Evolutionary conservation across 2,113 vertebrate species (phyloP).

Genomic region (Hypocryptadius cinnamomeus): DNA sequence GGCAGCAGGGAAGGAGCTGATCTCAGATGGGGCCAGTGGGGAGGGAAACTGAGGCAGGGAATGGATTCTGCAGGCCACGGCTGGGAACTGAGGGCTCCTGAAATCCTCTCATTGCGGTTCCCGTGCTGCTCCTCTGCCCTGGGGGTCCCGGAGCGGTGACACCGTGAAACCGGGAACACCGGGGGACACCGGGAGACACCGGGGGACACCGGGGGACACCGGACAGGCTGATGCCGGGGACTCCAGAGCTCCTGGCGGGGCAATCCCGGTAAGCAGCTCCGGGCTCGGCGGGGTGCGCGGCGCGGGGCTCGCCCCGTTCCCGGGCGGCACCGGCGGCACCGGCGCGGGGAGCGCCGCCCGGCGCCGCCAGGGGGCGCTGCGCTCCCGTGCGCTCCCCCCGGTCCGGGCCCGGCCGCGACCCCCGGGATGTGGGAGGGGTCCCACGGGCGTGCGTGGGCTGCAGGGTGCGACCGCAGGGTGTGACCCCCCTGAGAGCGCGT

Average conservation of each 20-base stretch:
- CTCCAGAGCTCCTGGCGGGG: not conserved
- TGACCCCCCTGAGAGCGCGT: too few relatives aligned
- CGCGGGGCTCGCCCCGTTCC: not conserved
- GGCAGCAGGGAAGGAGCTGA: not conserved
- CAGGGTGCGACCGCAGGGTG: not conserved
- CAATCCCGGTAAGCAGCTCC: constrained; percentile 29
- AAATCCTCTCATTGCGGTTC: rapidly evolving
- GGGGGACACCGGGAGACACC: not conserved
- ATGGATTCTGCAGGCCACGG: not conserved
- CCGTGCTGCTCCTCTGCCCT: rapidly evolving
- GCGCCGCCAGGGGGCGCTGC: not conserved
- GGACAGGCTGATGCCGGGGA: not conserved
- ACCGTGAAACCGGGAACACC: not conserved
- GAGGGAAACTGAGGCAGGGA: not conserved
- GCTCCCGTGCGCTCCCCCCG: not conserved
- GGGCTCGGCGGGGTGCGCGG: not conserved
- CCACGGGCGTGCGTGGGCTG: not conserved
- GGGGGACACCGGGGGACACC: not conserved
- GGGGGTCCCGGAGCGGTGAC: not conserved
- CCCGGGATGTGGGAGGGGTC: not conserved
- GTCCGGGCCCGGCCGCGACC: not conserved
- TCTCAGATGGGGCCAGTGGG: not conserved
- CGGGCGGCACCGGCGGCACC: not conserved
- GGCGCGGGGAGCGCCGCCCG: not conserved
- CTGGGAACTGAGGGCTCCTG: not conserved